phyloP scores from a whole-genome alignment of 2,113 vertebrate species.

The Anolis sagrei region DNA sequence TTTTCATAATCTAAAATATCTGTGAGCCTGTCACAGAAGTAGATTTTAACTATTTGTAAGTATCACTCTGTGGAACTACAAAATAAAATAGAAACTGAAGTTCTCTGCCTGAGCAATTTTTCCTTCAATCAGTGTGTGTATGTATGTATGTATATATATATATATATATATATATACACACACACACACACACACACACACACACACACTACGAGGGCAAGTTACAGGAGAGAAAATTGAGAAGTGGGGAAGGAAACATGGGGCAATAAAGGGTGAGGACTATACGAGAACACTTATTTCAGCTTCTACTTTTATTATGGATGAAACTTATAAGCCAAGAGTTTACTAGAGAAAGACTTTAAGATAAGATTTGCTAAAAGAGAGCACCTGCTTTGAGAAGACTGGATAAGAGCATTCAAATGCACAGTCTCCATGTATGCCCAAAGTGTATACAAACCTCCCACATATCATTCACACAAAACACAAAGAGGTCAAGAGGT shows the following conservation, averaged over 20 bases:
- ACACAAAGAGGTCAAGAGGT: no score
- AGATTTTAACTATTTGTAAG: not conserved
- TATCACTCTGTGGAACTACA: not conserved
- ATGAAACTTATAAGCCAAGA: not conserved
- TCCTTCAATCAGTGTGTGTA: no score
- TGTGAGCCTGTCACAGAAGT: not conserved
- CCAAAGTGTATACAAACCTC: no score
- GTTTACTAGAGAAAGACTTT: not conserved
- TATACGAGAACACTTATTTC: not conserved
- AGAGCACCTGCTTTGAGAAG: not conserved
- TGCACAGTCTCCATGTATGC: not conserved
- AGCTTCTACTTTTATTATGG: no score
- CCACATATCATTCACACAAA: no score
- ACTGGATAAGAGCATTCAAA: not conserved
- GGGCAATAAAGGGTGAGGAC: not conserved
- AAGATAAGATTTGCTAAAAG: not conserved
- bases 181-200: no score
- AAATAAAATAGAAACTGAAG: not conserved
- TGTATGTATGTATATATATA: no score
- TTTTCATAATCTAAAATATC: not conserved
- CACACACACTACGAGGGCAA: no score
- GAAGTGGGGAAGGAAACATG: not conserved
- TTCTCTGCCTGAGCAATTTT: not conserved
- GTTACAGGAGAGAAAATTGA: not conserved
- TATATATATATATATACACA: no score